Conservation (phyloP, 2,888 invertebrate genomes). For the Mythimna albipuncta region DNA sequence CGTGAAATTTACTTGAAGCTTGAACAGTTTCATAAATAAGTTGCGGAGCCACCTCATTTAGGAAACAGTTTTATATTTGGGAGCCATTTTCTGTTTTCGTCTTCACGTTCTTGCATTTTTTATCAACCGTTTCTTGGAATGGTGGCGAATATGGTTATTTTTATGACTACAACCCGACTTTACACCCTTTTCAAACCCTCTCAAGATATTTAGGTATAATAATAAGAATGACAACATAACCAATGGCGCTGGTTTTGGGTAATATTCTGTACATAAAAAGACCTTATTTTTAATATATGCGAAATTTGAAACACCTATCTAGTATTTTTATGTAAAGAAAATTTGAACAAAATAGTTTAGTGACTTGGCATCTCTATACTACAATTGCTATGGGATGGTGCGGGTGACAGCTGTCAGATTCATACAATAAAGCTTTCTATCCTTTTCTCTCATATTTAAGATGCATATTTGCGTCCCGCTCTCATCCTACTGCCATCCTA, state of each 20-base stretch:
- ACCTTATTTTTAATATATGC: too few species aligned
- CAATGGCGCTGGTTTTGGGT: background rate
- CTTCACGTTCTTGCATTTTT: conserved; percentile 8
- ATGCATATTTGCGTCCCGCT: too few species aligned
- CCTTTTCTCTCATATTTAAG: too few species aligned
- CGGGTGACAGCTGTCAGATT: too few species aligned
- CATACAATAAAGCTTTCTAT: too few species aligned
- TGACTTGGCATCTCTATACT: too few species aligned
- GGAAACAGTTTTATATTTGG: background rate
- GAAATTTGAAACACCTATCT: too few species aligned
- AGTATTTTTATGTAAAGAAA: too few species aligned
- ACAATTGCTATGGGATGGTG: too few species aligned
- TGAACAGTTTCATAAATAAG: too few species aligned
- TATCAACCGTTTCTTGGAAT: background rate
- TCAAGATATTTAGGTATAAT: background rate
- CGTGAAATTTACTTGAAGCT: background rate
- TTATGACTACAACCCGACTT: background rate
- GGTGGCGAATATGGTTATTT: conserved; percentile 12
- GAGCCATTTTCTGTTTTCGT: background rate
- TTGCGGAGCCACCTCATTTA: background rate
- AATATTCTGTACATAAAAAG: background rate
- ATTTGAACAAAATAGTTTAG: too few species aligned
- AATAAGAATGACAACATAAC: background rate
- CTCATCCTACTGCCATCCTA: too few species aligned
- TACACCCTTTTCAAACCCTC: background rate